Evolutionary conservation across 1,140 invertebrate genomes (phyloP), one percentile per base, ranked within the genome.

Genomic region (Apis florea): DNA sequence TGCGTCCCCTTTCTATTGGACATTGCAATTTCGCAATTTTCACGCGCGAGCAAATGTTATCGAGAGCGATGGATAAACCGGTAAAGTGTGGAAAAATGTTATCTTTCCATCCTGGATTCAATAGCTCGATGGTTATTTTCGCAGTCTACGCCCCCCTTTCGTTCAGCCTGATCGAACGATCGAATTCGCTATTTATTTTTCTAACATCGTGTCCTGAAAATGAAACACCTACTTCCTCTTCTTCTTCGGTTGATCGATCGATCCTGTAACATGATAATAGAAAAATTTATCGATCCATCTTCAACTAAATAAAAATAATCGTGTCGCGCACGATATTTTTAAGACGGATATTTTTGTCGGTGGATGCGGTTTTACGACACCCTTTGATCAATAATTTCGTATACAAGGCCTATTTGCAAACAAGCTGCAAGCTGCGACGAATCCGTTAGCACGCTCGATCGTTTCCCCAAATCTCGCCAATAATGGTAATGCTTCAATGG

Each of bases 401-500:
- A 88, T 90, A 90, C 82, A 84, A 90, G 89, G 85, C 89, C 91
- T 93, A 93, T 93, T 93, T 93, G 92, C 92, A 93, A 93, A 93
- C 92, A 93, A 83, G 88, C 76, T 74, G 91, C 92, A 93, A 93
- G 92, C 92, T 93, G 93, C 92, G 87, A 90, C 92, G 91, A 93
- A 93, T 93, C 92, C 91, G 91, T 92, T 93, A 90, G 90, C 83
- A 90, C 79, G 86, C 86, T 85, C 83, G 87, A 87, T 90, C 88
- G 89, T 93, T 93, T 92, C 92, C 92, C 92, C 86, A 93, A 93
- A 93, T 93, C 90, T 92, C 89, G 82, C 90, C 92, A 92, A 92
- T 93, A 93, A 93, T 92, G 89, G 88, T 91, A 91, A 89, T 92
- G 88, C 90, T 83, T 91, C 90, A 90, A 92, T 91, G 85, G 87